Base-by-base conservation (phyloP, 2,797 vertebrate species). In the Danio aesculapii region DNA sequence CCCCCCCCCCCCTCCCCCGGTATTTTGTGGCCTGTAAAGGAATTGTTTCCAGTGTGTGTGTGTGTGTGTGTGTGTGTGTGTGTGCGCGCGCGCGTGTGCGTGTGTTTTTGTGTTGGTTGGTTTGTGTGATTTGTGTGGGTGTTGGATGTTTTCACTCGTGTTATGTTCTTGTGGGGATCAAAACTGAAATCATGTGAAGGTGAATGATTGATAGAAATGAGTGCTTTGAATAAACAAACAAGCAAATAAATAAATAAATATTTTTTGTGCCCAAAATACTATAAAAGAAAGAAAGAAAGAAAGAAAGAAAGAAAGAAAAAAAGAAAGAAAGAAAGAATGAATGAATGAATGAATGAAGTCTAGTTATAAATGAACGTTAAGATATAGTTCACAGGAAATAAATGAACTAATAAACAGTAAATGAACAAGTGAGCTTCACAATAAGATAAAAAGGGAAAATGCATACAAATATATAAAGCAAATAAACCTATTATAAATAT, bases 41-140 rank as follows among this genome's bases (percentile, higher is more conserved):
- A 75, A 59, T 43, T 50, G 21, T 69, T 59, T 61, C 46, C 21
- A 78, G 11, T 69, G 16, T 13, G n/a, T 50, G 11, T 55, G 62
- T 57, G 21, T 46, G n/a, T 44, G 17, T 64, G 39, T 58, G 52
- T 30, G 30, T 30, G 1, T 30, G 30, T 30, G 30, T 13, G n/a
- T 50, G 11, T 55, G 62, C 46, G 21, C 21, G n/a, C 21, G 17
- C 53, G 39, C 49, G 52, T 30, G 30, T 30, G 1, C 3, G 30
- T 30, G 30, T 30, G 30, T 30, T 30, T 30, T 1, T 30, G 30
- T 49, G 52, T 68, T 64, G 41, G 10, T 30, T 30, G 30, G 30
- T n/a, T n/a, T n/a, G n/a, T n/a, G n/a, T 43, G 30, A 55, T 53
- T 21, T 44, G 12, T 49, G 12, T 66, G 73, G 59, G 59, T 63